phyloP scores from a whole-genome alignment of 2,113 vertebrate species.

The Alectura lathami region DNA sequence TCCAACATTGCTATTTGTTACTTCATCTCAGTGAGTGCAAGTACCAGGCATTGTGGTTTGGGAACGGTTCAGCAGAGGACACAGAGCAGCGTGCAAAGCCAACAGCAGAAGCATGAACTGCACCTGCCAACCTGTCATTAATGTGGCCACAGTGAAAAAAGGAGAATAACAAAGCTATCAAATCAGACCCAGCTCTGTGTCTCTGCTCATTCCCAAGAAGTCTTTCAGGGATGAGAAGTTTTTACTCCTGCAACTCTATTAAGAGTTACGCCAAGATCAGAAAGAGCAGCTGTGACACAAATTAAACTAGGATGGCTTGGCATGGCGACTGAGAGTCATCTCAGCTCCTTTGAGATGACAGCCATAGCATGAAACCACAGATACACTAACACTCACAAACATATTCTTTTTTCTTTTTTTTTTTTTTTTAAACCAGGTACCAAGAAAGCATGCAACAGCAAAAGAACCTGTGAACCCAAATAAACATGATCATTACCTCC shows the following conservation, averaged over 20 bases:
- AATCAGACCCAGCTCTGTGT: background rate
- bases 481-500: conserved; percentile 49
- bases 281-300: conserved; percentile 39
- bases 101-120: background rate
- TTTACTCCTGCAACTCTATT: conserved; percentile 47
- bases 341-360: conserved; percentile 65
- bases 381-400: conserved; percentile 61
- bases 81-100: background rate
- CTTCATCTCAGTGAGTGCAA: background rate
- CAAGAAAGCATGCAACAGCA: conserved; percentile 43
- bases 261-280: conserved; percentile 22
- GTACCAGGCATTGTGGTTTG: background rate
- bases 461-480: conserved; percentile 56
- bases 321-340: conserved; percentile 49
- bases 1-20: background rate
- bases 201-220: conserved; percentile 29
- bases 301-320: conserved; percentile 15
- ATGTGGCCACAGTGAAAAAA: background rate
- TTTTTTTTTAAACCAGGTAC: conserved; percentile 41
- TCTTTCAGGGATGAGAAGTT: conserved; percentile 32
- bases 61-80: background rate
- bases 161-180: conserved; percentile 5
- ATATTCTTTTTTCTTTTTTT: background rate
- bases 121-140: background rate
- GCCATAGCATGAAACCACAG: conserved; percentile 61